These are phyloP conservation scores for Xiphorhynchus erythropygius DNA, from an alignment of 2,797 vertebrate species.

Conservation along the genomic window DNA sequence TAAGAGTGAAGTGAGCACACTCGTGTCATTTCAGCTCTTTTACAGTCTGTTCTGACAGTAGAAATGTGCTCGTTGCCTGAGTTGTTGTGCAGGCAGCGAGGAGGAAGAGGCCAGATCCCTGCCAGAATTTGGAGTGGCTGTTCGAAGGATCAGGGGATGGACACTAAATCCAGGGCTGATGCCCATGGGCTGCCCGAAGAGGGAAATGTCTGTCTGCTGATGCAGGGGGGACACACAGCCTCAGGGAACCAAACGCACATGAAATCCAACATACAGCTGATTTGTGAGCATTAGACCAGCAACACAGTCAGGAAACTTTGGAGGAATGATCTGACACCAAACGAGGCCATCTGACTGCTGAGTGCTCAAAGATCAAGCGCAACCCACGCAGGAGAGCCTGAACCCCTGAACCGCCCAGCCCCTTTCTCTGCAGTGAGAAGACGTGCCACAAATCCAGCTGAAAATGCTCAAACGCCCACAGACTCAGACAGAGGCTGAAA, in stretches of 20 bases:
- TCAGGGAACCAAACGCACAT: not conserved
- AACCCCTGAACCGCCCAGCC: not conserved
- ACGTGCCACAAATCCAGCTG: not conserved
- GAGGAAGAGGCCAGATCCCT: not conserved
- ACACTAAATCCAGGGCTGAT: not conserved
- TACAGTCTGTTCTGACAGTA: not conserved
- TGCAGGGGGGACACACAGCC: not conserved
- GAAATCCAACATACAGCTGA: not conserved
- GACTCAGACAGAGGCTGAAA: not conserved
- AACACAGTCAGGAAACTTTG: not conserved
- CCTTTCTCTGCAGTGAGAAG: not conserved
- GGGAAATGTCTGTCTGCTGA: not conserved
- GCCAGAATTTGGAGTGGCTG: fast-evolving
- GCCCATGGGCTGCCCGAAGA: not conserved
- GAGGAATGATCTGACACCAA: not conserved
- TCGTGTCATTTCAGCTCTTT: not conserved
- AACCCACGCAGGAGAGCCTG: not conserved
- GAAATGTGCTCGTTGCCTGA: not conserved
- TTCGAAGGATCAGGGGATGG: not conserved
- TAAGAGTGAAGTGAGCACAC: not conserved
- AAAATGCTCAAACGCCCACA: not conserved
- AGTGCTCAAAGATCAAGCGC: not conserved
- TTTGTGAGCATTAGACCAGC: not conserved
- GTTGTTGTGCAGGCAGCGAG: not conserved
- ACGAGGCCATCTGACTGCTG: not conserved